Base-by-base conservation (phyloP, 1,140 invertebrate species). In the Araneus ventricosus region DNA sequence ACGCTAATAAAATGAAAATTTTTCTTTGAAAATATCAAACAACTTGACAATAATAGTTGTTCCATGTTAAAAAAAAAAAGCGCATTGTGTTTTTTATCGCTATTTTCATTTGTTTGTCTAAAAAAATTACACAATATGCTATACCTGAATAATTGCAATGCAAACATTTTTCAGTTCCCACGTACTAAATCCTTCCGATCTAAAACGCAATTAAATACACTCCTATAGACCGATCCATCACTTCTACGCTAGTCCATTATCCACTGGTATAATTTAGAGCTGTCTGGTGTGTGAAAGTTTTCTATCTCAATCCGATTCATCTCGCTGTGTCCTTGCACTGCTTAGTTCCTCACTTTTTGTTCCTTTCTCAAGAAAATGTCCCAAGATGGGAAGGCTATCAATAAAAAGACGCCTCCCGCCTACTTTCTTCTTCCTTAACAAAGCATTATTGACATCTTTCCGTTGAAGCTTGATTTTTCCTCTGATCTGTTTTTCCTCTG, bases 381-480 rank as follows among this genome's bases (percentile, higher is more conserved):
- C 30, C 27, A 27, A 10, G 5, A 14, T 45, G 7, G 57, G 37
- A 22, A 10, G 37, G 10, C 67, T 84, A 70, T 52, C 63, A 27
- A 88, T 88, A 88, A 75, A 87, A 89, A 45, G 39, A 75, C 27
- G 39, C 37, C 24, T 22, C 24, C 24, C 82, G 4, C 41, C 8
- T 45, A 27, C 30, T 84, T 52, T 84, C 41, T 30, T 84, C 41
- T 30, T 84, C 24, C 57, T 52, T 75, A 75, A 45, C 87, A 89
- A 89, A 89, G 67, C 87, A 45, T 63, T 63, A 87, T 70, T 89
- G 70, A 82, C 45, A 90, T 90, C 41, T 90, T 41, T 27, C 70
- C 37, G 37, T 10, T 10, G n/a, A 10, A 30, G 57, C 17, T 39
- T 90, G 17, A 20, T 39, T 30, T 67, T 34, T 57, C 24, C 22